Base-by-base conservation (phyloP, 2,113 vertebrate species). In the Cyanoderma ruficeps region DNA sequence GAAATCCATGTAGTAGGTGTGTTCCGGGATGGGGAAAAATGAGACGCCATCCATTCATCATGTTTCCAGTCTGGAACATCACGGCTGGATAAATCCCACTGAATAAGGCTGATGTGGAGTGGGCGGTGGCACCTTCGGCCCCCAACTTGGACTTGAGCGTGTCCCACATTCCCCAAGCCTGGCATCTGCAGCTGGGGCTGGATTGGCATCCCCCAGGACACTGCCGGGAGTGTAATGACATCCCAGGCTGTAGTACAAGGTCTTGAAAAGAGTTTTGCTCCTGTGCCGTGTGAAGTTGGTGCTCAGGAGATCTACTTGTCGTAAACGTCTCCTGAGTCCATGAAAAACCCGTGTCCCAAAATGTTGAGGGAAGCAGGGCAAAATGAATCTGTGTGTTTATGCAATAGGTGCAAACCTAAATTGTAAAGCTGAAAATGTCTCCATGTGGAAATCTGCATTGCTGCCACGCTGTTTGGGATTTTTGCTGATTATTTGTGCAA, bases 1-100 rank as follows among this genome's bases (percentile, higher is more conserved):
- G 57, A 46, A 63, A 90, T 72, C 75, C 46, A 2, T 15, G 71
- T 3, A 33, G 57, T 1, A 17, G 2, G 1, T 15, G 52, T 71
- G 49, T 60, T 89, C 59, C 19, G 50, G 65, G 5, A 17, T 5
- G 6, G 83, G 78, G 72, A 35, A 70, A 85, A 90, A 59, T 4
- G 56, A 84, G 90, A 75, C 75, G 71, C 74, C 71, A 12, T 78
- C 61, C 33, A 16, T 39, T 78, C 22, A 60, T 53, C 15, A 5
- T 46, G 39, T 60, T 46, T 46, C 37, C 47, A 52, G 55, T n/a
- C 28, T 55, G 94, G 91, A 95, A 60, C 20, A 1, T 14, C 95
- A 71, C 93, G 94, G 90, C 94, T 96, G 96, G 68, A 64, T 94
- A 86, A 94, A 91, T 94, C 93, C 93, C 2, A 0, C 39, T 84